Evolutionary conservation across 2,113 vertebrate genomes (phyloP).

Genomic region (Dicerorhinus sumatrensis): DNA sequence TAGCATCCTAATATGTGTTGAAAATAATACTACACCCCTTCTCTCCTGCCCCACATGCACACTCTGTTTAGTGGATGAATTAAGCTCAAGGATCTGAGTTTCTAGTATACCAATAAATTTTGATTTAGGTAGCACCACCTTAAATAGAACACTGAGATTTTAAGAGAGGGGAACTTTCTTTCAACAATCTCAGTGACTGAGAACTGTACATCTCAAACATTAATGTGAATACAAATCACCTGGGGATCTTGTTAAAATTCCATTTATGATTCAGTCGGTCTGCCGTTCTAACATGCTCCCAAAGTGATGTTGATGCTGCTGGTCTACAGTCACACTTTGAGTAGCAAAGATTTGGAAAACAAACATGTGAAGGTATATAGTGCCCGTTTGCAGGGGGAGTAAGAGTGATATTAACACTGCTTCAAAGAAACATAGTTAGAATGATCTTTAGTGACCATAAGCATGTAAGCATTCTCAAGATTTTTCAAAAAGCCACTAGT

Average conservation of each 20-base stretch:
- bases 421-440: neutral
- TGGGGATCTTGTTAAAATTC: conserved; percentile 32
- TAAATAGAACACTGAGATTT: neutral
- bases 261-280: neutral
- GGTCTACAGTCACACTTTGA: neutral
- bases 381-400: neutral
- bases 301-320: neutral
- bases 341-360: neutral
- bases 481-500: neutral
- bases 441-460: neutral
- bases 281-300: neutral
- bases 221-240: neutral
- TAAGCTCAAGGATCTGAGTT: neutral
- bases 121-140: neutral
- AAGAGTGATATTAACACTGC: neutral
- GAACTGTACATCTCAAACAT: neutral
- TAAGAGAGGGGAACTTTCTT: neutral
- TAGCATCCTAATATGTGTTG: neutral
- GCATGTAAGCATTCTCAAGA: neutral
- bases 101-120: neutral
- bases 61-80: neutral
- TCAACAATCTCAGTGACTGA: neutral
- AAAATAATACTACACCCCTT: neutral
- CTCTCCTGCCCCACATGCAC: neutral
- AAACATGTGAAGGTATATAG: neutral